phyloP scores from a whole-genome alignment of 2,113 vertebrate species.

The Pungitius pungitius region DNA sequence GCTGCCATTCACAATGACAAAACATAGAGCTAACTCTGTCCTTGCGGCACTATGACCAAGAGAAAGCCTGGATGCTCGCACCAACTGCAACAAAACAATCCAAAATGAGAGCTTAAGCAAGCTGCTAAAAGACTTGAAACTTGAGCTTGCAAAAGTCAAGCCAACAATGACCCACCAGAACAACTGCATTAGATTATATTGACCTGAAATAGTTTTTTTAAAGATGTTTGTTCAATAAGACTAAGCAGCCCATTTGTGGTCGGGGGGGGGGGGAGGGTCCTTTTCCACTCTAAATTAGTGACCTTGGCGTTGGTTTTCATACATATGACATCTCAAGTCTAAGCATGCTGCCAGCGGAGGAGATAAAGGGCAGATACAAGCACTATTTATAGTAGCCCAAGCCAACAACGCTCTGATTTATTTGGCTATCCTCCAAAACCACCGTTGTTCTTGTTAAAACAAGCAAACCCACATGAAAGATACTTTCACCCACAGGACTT shows the following conservation, averaged over 20 bases:
- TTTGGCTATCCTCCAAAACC: not conserved
- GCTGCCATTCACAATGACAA: slow-evolving; percentile 7
- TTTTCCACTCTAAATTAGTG: no score
- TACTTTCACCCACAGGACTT: not conserved
- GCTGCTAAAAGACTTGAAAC: not conserved
- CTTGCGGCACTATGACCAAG: not conserved
- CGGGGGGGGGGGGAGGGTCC: no score
- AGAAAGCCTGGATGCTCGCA: not conserved
- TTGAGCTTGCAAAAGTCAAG: not conserved
- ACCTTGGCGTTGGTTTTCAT: no score
- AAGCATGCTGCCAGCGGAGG: not conserved
- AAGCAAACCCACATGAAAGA: not conserved
- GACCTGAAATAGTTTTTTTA: no score
- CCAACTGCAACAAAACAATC: not conserved
- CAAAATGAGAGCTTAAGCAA: not conserved
- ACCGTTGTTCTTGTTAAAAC: not conserved
- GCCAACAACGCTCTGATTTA: slow-evolving; percentile 32
- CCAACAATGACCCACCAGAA: not conserved
- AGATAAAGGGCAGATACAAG: slow-evolving; percentile 31
- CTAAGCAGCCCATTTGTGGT: no score
- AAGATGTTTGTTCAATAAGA: no score
- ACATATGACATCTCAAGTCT: not conserved
- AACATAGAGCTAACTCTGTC: not conserved
- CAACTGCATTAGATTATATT: no score
- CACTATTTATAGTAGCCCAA: slow-evolving; percentile 48